Evolutionary conservation across 2,888 invertebrate genomes (phyloP).

Genomic region (Orthosia gothica): DNA sequence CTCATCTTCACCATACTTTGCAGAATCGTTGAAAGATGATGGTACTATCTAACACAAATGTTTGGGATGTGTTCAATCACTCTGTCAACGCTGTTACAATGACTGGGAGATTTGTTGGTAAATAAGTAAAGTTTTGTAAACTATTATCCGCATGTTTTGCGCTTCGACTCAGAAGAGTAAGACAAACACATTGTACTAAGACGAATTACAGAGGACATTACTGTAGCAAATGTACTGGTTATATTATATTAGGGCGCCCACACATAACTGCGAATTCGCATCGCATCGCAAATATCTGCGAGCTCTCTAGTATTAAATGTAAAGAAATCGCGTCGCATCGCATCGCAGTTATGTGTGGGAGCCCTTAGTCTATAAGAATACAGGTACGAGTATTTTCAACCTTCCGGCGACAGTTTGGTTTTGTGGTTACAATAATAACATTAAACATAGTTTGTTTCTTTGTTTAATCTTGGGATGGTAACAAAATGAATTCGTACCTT

Average conservation of each 20-base stretch:
- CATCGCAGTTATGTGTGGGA: no score
- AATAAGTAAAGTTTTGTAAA: slow-evolving; percentile 52
- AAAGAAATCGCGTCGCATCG: no score
- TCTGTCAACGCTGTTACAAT: slow-evolving; percentile 22
- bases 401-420: neutral
- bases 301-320: no score
- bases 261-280: no score
- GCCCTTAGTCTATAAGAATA: neutral
- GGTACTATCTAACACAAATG: slow-evolving; percentile 7
- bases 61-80: slow-evolving; percentile 50
- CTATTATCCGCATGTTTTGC: slow-evolving; percentile 45
- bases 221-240: neutral
- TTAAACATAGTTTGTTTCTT: neutral
- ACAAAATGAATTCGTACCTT: neutral
- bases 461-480: neutral
- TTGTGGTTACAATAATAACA: neutral
- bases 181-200: slow-evolving; percentile 23
- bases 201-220: slow-evolving; percentile 10
- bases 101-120: slow-evolving; percentile 19
- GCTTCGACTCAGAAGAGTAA: slow-evolving; percentile 19
- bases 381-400: neutral
- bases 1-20: neutral
- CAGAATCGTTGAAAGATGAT: slow-evolving; percentile 14
- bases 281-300: no score
- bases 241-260: no score